Evolutionary conservation across 2,797 vertebrate genomes (phyloP), one percentile per base, ranked within the genome.

Genomic region (Thaleichthys pacificus): DNA sequence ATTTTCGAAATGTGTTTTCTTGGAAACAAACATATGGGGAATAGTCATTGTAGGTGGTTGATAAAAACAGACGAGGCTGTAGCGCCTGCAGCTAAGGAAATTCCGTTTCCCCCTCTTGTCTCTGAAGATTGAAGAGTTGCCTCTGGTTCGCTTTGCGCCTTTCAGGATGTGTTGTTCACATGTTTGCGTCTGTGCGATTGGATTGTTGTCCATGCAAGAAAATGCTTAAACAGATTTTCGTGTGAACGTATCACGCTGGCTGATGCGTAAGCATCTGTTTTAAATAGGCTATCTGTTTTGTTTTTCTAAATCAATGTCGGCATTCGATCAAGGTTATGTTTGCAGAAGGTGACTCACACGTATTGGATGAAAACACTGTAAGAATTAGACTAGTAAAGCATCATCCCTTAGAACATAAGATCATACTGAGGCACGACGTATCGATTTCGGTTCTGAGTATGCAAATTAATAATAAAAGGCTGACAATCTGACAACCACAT

Each of bases 61-160:
- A 90, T 86, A 84, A 91, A 86, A 89, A 86, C 78, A 87, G 85
- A 85, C 77, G 85, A 73, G 80, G 77, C 66, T 77, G 83, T 89
- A 85, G 83, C 78, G 78, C 86, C 84, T 85, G 83, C 75, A 92
- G 88, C 87, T 61, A 71, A 82, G 76, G 85, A 90, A 84, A 87
- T 83, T 82, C 73, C 71, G 88, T 79, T 82, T 84, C 66, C 70
- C 51, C 82, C 82, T 84, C 67, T 73, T 60, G 65, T 80, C 71
- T 42, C 60, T 76, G 62, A 84, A 80, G 74, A 74, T 61, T 73
- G 64, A 88, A 85, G 56, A 77, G n/a, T 47, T 49, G 78, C 74
- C 69, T 71, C 61, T 68, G 68, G 47, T 66, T n/a, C 66, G 28
- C 9, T 61, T 82, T 84, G 79, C 61, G 80, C 66, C n/a, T 30